phyloP scores from a whole-genome alignment of 2,113 vertebrate genomes.

The Neolamprologus ventralis region DNA sequence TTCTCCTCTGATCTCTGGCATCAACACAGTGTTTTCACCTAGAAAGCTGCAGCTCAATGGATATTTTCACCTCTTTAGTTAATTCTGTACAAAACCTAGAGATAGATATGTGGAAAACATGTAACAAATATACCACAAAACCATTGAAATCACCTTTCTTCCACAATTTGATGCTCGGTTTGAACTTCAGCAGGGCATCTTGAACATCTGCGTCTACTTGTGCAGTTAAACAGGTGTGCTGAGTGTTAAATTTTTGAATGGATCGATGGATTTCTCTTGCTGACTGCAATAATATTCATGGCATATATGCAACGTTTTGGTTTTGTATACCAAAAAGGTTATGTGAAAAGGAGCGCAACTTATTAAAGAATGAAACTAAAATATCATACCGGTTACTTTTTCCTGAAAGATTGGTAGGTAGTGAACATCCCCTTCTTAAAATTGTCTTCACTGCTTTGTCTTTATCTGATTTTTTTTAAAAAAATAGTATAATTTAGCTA shows the following conservation, averaged over 20 bases:
- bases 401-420: neutral
- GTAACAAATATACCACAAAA: neutral
- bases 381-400: neutral
- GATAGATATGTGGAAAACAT: neutral
- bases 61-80: neutral
- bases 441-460: neutral
- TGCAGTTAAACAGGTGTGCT: neutral
- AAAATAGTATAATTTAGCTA: neutral
- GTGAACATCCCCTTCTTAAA: neutral
- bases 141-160: neutral
- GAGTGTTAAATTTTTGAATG: neutral
- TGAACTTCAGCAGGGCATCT: neutral
- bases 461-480: neutral
- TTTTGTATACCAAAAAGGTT: neutral
- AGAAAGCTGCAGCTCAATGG: neutral
- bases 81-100: neutral
- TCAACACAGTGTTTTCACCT: accelerated
- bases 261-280: neutral
- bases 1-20: neutral
- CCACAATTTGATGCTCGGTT: neutral
- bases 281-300: neutral
- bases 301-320: accelerated
- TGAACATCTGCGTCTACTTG: neutral
- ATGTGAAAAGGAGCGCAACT: neutral
- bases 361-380: neutral